Percentiles rank a stretch among this genome's conserved stretches.
Evolutionary conservation across 2,113 vertebrate genomes (phyloP).

Genomic region (Tupaia chinensis): DNA sequence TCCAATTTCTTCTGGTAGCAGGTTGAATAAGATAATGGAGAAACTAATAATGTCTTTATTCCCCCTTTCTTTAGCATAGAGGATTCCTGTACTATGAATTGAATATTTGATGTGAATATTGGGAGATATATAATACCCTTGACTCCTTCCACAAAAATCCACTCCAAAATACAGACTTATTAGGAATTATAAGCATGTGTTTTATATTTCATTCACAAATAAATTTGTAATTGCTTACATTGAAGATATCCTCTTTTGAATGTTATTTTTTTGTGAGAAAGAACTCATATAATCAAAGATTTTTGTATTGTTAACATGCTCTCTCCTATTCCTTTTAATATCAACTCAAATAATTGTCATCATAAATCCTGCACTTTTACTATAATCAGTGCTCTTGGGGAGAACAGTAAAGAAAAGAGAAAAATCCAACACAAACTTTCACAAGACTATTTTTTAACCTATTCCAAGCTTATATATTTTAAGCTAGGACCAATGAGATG

Average conservation of each 20-base stretch:
- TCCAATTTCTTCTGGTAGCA: background rate
- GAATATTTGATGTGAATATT: background rate
- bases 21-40: background rate
- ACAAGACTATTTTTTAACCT: background rate
- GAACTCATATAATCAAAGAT: background rate
- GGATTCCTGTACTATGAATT: background rate
- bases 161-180: background rate
- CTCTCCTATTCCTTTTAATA: background rate
- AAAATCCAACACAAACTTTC: background rate
- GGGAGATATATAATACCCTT: background rate
- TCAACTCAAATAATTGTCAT: background rate
- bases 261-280: background rate
- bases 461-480: background rate
- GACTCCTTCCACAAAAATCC: background rate
- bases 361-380: background rate
- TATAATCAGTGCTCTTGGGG: background rate
- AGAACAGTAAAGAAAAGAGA: background rate
- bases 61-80: background rate
- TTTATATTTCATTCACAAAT: background rate
- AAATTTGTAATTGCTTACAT: background rate
- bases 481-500: background rate
- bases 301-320: background rate
- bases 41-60: background rate
- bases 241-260: background rate
- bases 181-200: background rate